These are phyloP conservation scores for Pachyrhynchus sulphureomaculatus DNA, from an alignment of 1,140 invertebrate genomes.

Conservation along the genomic window DNA sequence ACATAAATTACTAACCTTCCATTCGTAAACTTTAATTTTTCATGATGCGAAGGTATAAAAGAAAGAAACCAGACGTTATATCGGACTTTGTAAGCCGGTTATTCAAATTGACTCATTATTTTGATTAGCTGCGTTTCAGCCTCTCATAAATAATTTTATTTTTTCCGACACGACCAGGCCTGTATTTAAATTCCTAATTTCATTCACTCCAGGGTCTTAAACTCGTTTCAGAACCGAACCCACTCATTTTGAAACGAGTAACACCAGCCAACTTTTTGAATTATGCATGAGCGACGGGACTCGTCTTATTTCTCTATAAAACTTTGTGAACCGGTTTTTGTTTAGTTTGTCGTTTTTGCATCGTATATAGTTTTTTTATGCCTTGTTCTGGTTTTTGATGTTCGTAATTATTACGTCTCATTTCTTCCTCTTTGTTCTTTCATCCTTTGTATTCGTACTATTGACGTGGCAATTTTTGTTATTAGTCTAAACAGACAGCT, in stretches of 20 bases:
- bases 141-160: neutral
- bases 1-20: too few species aligned
- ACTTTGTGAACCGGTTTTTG: slow-evolving; percentile 3
- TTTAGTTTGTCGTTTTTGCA: neutral
- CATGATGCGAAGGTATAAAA: too few species aligned
- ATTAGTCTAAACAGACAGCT: too few species aligned
- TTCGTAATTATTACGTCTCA: neutral
- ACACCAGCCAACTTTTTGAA: neutral
- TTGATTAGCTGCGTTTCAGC: neutral
- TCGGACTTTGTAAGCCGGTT: too few species aligned
- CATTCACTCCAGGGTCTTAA: slow-evolving; percentile 11
- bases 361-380: neutral
- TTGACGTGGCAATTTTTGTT: too few species aligned
- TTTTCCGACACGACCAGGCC: neutral
- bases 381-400: neutral
- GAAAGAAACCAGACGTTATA: too few species aligned
- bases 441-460: neutral
- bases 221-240: slow-evolving; percentile 11
- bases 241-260: slow-evolving; percentile 11
- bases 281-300: slow-evolving; percentile 16
- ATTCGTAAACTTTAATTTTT: too few species aligned
- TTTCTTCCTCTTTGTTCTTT: neutral
- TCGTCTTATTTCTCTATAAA: slow-evolving; percentile 6
- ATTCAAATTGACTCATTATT: neutral
- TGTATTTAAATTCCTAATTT: slow-evolving; percentile 15